Evolutionary conservation across 1,140 invertebrate species (phyloP), one percentile per base, ranked within the genome.

Genomic region (Notospermus geniculatus): DNA sequence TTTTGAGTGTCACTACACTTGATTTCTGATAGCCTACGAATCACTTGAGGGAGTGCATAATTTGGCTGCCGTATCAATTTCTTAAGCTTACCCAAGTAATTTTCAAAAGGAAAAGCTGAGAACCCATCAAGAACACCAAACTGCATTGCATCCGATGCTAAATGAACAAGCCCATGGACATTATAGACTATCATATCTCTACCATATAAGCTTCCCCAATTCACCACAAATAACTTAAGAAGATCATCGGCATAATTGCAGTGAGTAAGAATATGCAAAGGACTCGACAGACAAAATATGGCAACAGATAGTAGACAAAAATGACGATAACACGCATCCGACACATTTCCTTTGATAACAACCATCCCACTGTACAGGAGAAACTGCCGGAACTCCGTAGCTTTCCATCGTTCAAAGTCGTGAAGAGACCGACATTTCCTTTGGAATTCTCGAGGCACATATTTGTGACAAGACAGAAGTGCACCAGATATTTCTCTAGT

Each of bases 311-410:
- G 62, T 19, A 67, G 36, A 27, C 82, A 46, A 69, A 84, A 83
- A 63, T 82, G 66, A 43, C 77, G 54, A 74, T 80, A 83, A 25
- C 74, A 27, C 30, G 72, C 66, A 27, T 70, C 50, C 52, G 64
- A 50, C 28, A 82, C 19, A 53, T 71, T 65, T 54, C 70, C 60
- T 64, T 72, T 73, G 29, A 82, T 62, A 30, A 79, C 72, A 43
- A 80, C 64, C 43, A 76, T 70, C 15, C 81, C 82, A 28, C 73
- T 73, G 68, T 83, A 83, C 7, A 83, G 59, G 23, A 84, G 56
- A 74, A 83, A 83, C 50, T 75, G 73, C 23, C 82, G 66, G 68
- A 81, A 82, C 67, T 84, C 82, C 23, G 81, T 84, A 9, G 80
- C 81, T 74, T 84, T 84, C 77, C 77, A 83, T 32, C 70, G 57